Conservation (phyloP, 1,140 invertebrate species). For the Caerostris extrusa region DNA sequence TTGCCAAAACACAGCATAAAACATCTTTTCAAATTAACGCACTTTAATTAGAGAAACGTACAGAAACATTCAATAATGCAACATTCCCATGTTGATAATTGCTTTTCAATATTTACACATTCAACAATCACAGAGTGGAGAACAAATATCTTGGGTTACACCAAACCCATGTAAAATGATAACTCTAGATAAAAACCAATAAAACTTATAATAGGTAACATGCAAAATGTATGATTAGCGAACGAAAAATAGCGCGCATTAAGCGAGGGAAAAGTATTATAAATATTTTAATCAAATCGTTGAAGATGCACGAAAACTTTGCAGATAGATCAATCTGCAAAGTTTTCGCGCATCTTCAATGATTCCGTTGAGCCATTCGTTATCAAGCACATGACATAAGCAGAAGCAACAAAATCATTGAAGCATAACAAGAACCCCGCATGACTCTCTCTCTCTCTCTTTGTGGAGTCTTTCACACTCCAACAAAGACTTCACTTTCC, state of each 20-base stretch:
- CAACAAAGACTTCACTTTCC: slow-evolving; percentile 53
- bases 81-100: too few species aligned
- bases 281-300: too few species aligned
- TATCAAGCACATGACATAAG: not conserved
- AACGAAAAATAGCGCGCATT: not conserved
- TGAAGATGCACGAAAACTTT: too few species aligned
- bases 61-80: too few species aligned
- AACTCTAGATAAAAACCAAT: not conserved
- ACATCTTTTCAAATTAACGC: too few species aligned
- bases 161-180: not conserved
- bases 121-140: not conserved
- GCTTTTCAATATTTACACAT: too few species aligned
- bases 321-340: too few species aligned
- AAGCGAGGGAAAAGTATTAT: too few species aligned
- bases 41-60: too few species aligned
- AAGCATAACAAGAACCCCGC: slow-evolving; percentile 8
- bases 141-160: not conserved
- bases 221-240: not conserved
- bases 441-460: too few species aligned
- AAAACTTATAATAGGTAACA: not conserved
- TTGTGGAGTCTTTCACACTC: slow-evolving; percentile 50
- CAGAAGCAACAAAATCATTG: slow-evolving; percentile 22
- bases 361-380: slow-evolving; percentile 28
- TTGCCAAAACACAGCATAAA: too few species aligned
- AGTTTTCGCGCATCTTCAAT: not conserved